Conservation (phyloP, 2,113 vertebrate genomes). For the Bufo bufo region DNA sequence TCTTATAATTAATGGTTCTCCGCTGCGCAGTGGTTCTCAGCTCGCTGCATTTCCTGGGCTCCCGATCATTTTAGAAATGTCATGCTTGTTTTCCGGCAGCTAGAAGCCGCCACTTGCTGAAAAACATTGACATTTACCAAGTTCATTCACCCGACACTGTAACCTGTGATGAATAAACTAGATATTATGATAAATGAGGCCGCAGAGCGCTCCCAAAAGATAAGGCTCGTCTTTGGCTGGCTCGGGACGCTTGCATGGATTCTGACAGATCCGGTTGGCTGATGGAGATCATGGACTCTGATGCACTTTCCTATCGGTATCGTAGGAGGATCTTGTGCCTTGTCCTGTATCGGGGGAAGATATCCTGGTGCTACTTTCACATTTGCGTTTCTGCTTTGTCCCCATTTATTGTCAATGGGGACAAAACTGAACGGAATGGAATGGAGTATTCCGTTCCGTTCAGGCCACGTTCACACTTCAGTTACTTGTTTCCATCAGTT, state of each 20-base stretch:
- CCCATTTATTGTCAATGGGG: no score
- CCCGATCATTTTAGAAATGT: conserved; percentile 25
- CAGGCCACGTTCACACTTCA: no score
- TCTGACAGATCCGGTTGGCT: background rate
- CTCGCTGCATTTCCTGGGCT: conserved; percentile 11
- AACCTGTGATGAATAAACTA: conserved; percentile 12
- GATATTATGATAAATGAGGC: conserved; percentile 21
- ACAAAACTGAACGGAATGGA: no score
- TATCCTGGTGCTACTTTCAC: no score
- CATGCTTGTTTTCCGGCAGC: conserved; percentile 21
- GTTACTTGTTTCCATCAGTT: no score
- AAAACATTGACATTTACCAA: conserved; percentile 35
- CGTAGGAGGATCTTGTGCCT: no score
- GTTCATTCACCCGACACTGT: conserved; percentile 20
- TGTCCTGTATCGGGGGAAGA: no score
- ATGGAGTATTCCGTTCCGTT: no score
- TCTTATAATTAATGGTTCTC: conserved; percentile 20
- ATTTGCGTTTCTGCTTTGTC: no score
- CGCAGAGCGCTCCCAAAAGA: background rate
- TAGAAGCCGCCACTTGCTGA: background rate
- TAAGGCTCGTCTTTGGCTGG: background rate
- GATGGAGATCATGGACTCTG: background rate
- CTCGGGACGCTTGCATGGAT: background rate
- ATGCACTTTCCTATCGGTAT: background rate
- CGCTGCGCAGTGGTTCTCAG: background rate